phyloP scores from a whole-genome alignment of 2,113 vertebrate genomes.

The Coturnix japonica region DNA sequence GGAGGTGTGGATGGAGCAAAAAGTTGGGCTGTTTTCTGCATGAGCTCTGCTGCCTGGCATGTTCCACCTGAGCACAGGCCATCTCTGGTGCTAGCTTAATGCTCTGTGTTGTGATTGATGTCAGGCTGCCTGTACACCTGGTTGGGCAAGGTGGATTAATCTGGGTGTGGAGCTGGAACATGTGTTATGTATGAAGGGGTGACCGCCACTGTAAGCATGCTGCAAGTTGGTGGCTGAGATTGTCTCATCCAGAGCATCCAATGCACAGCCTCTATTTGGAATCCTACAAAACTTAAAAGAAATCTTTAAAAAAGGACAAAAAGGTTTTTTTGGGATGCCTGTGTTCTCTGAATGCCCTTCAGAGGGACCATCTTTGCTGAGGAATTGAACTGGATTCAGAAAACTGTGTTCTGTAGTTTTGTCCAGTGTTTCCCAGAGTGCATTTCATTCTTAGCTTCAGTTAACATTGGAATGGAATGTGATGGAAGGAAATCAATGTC shows the following conservation, averaged over 20 bases:
- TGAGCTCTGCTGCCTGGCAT: accelerated
- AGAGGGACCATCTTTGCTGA: neutral
- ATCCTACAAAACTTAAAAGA: neutral
- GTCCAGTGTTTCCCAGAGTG: neutral
- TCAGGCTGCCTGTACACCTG: neutral
- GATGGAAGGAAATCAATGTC: neutral
- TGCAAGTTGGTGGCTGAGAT: neutral
- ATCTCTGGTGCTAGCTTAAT: neutral
- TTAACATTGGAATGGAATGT: neutral
- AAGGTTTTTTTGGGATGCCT: no score
- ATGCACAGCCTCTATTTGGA: neutral
- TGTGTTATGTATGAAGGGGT: neutral
- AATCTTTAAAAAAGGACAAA: no score
- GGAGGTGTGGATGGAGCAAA: neutral
- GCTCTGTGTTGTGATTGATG: neutral
- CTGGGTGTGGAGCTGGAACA: neutral
- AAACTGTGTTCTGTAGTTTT: neutral
- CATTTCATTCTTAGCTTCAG: neutral
- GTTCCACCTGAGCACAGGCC: neutral
- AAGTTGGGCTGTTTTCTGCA: neutral
- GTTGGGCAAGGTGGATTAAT: neutral
- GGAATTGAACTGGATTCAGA: neutral
- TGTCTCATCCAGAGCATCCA: neutral
- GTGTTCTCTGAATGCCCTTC: neutral
- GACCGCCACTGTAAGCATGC: neutral